phyloP scores from a whole-genome alignment of 2,113 vertebrate species.

The Aramus guarauna region DNA sequence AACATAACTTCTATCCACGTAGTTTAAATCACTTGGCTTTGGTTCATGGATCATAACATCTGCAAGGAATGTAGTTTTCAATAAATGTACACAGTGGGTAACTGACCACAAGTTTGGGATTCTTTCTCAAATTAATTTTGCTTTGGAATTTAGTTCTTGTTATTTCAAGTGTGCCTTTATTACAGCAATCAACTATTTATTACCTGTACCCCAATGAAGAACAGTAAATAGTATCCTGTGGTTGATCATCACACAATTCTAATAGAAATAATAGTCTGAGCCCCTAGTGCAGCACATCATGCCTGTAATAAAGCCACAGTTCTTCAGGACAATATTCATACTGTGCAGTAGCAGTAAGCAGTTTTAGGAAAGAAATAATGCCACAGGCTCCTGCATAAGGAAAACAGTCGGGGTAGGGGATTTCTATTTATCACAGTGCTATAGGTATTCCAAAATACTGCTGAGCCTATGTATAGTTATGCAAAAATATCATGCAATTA shows the following conservation, averaged over 20 bases:
- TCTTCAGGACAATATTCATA: not conserved
- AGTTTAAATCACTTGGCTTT: constrained; percentile 11
- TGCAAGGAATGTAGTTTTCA: constrained; percentile 8
- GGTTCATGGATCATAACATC: not conserved
- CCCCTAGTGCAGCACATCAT: too few species aligned
- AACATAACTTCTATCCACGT: not conserved
- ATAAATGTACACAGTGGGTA: not conserved
- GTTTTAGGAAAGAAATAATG: not conserved
- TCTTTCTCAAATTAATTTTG: not conserved
- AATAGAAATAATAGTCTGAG: not conserved
- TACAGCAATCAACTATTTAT: not conserved
- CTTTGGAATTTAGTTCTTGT: not conserved
- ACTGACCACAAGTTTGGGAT: not conserved
- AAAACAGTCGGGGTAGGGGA: not conserved
- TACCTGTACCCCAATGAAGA: not conserved
- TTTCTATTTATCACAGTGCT: not conserved
- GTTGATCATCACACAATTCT: not conserved
- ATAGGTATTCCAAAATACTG: not conserved
- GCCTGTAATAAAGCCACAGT: not conserved
- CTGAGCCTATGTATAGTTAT: not conserved
- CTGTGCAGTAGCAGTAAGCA: not conserved
- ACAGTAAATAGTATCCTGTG: not conserved
- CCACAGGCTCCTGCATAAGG: not conserved
- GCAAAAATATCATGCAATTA: not conserved
- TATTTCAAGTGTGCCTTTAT: not conserved